These are phyloP conservation scores for Nasua narica DNA, from an alignment of 2,797 vertebrate species.

Conservation along the genomic window DNA sequence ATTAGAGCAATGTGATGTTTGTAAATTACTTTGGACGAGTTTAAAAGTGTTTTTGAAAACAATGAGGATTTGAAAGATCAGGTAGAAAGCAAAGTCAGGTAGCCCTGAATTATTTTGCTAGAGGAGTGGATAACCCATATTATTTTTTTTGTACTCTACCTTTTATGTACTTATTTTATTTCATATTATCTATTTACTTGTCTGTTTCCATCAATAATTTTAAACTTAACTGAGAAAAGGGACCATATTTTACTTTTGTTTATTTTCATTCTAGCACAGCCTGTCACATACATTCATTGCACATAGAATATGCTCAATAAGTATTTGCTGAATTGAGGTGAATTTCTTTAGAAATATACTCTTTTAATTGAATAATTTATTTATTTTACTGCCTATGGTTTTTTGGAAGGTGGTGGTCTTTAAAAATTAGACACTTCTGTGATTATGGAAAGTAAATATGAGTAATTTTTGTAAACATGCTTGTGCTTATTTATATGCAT, in stretches of 20 bases:
- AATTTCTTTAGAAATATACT: conserved; percentile 14
- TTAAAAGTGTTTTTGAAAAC: conserved; percentile 43
- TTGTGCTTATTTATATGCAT: conserved; percentile 4
- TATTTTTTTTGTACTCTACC: background rate
- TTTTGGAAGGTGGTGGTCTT: conserved; percentile 20
- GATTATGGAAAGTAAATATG: conserved; percentile 1
- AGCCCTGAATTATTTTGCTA: conserved; percentile 2
- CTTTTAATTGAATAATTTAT: background rate
- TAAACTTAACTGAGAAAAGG: background rate
- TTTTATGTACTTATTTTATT: conserved; percentile 28
- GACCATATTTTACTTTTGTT: background rate
- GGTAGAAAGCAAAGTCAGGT: background rate
- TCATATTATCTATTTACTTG: conserved; percentile 33
- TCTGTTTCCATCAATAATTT: background rate
- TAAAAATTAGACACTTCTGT: background rate
- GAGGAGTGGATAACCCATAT: background rate
- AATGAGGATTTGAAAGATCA: background rate
- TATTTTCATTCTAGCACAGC: background rate
- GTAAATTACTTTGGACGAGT: conserved; percentile 25
- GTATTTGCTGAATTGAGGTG: conserved; percentile 29
- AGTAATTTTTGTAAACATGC: background rate
- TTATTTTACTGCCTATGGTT: conserved; percentile 7
- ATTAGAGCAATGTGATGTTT: conserved; percentile 4
- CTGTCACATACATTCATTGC: background rate
- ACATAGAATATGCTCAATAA: background rate